Base-by-base conservation (phyloP, 2,113 vertebrate genomes). In the Vombatus ursinus region DNA sequence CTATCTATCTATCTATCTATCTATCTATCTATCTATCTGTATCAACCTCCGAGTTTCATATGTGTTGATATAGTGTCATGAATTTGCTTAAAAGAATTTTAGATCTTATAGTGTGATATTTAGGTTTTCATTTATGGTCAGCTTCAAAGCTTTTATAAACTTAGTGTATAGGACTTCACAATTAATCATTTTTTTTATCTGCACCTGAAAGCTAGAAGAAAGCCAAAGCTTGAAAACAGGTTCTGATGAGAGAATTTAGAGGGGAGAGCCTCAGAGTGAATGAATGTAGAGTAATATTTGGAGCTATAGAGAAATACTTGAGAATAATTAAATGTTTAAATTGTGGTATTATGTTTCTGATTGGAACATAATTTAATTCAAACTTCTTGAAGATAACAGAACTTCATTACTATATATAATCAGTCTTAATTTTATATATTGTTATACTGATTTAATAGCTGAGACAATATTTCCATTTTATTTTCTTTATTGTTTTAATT, bases 401-500 rank as follows among this genome's bases (percentile, higher is more conserved):
- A 54, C 19, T 95, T 94, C 90, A 92, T 90, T 47, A 90, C 1
- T 93, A 48, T 22, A 90, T 94, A 7, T 95, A 26, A 51, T 92
- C 9, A 93, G 50, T 22, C 57, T 94, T 94, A 31, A 53, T 93
- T 95, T 54, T 49, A 92, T 92, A 91, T 92, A 89, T 89, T 50
- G 1, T 93, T 91, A 37, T 94, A 94, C 6, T 92, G 90, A 91
- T 91, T 0, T 49, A 51, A 52, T 57, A 2, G n/a, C 91, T 89
- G 14, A 95, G 91, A 90, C 90, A 50, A 31, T 77, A 68, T 44
- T 90, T 94, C 48, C 28, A 50, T 49, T 50, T 28, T 90, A 50
- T 92, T 94, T 94, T 31, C 51, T 90, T 93, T 89, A 93, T 50
- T 14, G 2, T 91, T 96, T 97, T 96, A 95, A 95, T 94, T 96